Evolutionary conservation across 2,113 vertebrate genomes (phyloP).

Genomic region (Uria lomvia): DNA sequence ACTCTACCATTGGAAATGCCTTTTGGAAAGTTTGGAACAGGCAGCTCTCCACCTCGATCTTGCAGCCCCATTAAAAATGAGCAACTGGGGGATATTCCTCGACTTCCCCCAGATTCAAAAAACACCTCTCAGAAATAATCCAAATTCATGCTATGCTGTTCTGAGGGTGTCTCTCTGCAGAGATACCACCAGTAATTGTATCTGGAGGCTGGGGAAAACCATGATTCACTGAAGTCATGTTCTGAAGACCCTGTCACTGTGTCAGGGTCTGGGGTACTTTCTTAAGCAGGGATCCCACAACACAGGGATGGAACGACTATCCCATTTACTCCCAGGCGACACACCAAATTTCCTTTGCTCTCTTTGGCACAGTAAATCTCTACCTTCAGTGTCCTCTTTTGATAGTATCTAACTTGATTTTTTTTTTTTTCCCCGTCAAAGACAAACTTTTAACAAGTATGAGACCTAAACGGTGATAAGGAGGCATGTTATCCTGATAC

Average conservation of each 20-base stretch:
- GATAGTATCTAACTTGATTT: background rate
- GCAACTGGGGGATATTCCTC: background rate
- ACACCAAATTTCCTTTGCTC: accelerated
- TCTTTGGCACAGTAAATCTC: background rate
- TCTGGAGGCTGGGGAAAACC: background rate
- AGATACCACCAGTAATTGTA: background rate
- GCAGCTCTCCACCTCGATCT: background rate
- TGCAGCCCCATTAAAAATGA: background rate
- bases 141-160: background rate
- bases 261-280: background rate
- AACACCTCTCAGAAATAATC: background rate
- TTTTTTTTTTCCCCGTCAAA: background rate
- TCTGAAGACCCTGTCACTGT: background rate
- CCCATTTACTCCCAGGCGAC: background rate
- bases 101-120: background rate
- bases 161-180: background rate
- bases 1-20: conserved; percentile 52
- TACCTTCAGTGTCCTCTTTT: background rate
- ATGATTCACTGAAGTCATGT: background rate
- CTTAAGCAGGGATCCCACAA: background rate
- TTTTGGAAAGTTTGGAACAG: conserved; percentile 12
- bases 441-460: background rate
- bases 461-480: background rate
- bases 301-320: background rate
- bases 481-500: background rate